These are phyloP conservation scores for Poeciliopsis paucimaculata DNA, from an alignment of 2,797 vertebrate genomes.

Conservation along the genomic window DNA sequence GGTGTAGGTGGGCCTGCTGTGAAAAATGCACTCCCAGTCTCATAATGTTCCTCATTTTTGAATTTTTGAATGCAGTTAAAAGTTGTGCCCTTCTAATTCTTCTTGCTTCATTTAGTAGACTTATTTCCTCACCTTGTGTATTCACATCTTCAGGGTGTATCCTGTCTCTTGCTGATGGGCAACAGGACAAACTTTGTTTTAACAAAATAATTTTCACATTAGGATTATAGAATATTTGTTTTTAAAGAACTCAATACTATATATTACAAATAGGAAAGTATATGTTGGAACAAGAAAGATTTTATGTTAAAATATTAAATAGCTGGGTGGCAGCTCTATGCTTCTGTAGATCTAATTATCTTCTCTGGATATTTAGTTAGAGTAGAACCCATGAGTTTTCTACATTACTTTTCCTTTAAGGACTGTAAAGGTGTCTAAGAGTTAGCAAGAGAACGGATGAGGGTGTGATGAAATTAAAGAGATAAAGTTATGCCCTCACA, in stretches of 20 bases:
- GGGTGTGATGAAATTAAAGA: constrained; percentile 8
- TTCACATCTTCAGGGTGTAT: neutral
- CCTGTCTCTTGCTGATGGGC: neutral
- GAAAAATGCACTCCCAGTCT: constrained; percentile 4
- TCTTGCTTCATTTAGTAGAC: constrained; percentile 5
- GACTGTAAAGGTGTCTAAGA: neutral
- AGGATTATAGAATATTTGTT: neutral
- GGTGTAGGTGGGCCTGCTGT: constrained; percentile 27
- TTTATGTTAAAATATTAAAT: neutral
- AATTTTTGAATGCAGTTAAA: constrained; percentile 14
- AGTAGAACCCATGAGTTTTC: constrained; percentile 28
- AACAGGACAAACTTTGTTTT: neutral
- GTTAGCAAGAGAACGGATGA: constrained; percentile 1
- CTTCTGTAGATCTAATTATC: constrained; percentile 1
- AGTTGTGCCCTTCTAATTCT: constrained; percentile 16
- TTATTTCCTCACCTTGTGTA: neutral
- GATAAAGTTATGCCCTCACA: constrained; percentile 34
- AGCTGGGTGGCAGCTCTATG: neutral
- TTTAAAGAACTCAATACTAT: neutral
- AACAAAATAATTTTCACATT: neutral
- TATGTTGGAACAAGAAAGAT: neutral
- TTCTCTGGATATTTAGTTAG: constrained; percentile 18
- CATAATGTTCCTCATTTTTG: constrained; percentile 14
- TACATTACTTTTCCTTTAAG: constrained; percentile 34
- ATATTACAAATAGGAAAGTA: neutral